A percentile compares a stretch with the other conserved stretches of the same genome.
Evolutionary conservation across 2,113 vertebrate genomes (phyloP).

Genomic region (Globicephala melas): DNA sequence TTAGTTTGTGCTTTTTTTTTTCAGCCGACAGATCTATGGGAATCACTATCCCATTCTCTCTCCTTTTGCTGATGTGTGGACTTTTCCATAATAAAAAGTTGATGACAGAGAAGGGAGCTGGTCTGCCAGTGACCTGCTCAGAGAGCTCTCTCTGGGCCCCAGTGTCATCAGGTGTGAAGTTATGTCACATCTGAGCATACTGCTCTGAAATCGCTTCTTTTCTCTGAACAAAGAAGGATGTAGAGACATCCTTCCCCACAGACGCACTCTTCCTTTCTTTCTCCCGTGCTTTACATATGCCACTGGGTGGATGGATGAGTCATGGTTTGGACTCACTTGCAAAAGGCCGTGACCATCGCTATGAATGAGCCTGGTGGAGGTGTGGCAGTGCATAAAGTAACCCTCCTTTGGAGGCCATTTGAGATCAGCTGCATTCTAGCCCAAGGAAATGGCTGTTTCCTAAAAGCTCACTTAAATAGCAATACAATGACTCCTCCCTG

Average conservation of each 20-base stretch:
- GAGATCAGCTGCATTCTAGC: neutral
- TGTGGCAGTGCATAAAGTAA: fast-evolving
- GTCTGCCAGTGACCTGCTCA: neutral
- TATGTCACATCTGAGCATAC: neutral
- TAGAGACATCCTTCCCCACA: neutral
- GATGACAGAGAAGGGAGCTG: neutral
- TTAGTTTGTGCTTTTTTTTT: neutral
- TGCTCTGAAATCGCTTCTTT: neutral
- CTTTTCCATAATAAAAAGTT: neutral
- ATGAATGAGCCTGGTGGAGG: neutral
- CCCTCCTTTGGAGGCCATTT: neutral
- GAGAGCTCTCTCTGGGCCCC: neutral
- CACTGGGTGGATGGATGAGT: neutral
- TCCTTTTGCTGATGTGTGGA: neutral
- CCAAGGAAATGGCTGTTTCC: neutral
- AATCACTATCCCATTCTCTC: neutral
- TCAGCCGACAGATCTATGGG: neutral
- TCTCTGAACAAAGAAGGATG: neutral
- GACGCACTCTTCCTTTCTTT: neutral
- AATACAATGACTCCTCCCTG: neutral
- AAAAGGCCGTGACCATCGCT: neutral
- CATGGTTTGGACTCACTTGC: fast-evolving
- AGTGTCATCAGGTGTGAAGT: fast-evolving
- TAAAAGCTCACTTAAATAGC: neutral
- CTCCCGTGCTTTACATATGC: fast-evolving